phyloP scores from a whole-genome alignment of 2,113 vertebrate genomes.

The Equus przewalskii region DNA sequence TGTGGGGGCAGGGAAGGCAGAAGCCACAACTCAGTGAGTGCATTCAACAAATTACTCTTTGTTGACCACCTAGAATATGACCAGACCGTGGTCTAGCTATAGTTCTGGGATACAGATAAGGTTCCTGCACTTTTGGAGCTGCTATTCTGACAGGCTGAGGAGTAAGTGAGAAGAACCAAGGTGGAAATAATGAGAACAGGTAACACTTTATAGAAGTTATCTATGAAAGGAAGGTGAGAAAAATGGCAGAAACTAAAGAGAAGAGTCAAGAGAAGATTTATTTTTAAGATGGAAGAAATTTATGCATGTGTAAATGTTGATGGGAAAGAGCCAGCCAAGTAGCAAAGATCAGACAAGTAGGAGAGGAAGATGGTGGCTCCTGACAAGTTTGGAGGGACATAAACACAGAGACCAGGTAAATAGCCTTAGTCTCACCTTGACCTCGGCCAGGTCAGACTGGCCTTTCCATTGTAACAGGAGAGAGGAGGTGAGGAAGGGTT shows the following conservation, averaged over 20 bases:
- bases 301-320: fast-evolving
- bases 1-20: fast-evolving
- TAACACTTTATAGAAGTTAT: not conserved
- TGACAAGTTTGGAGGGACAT: not conserved
- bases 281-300: not conserved
- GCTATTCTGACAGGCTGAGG: not conserved
- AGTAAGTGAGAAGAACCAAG: not conserved
- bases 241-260: fast-evolving
- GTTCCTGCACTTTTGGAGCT: not conserved
- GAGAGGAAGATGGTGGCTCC: not conserved
- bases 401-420: not conserved
- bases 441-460: not conserved
- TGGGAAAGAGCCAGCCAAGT: not conserved
- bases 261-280: not conserved
- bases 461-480: not conserved
- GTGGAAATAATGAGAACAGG: not conserved
- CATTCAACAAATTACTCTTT: fast-evolving
- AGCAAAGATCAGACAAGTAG: not conserved
- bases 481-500: not conserved
- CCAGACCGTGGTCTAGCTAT: not conserved
- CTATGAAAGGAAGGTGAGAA: not conserved
- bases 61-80: not conserved
- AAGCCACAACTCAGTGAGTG: not conserved
- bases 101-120: not conserved
- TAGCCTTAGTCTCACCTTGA: not conserved